Conservation (phyloP, 2,113 vertebrate species). For the Stigmatopora argus region DNA sequence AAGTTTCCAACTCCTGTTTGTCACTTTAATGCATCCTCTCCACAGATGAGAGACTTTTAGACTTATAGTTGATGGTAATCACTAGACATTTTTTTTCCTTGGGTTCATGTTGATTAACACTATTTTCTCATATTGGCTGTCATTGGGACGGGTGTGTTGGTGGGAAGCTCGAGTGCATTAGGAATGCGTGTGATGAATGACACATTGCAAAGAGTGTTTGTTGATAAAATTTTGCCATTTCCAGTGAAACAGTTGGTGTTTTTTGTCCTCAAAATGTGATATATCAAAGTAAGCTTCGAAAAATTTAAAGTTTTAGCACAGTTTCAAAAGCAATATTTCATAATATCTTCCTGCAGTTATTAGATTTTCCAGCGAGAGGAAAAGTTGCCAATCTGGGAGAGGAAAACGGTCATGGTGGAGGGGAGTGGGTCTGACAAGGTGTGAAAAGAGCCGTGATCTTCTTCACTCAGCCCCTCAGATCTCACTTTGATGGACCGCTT, state of each 20-base stretch:
- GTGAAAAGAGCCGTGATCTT: slow-evolving; percentile 68
- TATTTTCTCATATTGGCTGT: too few relatives aligned
- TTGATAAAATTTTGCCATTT: too few relatives aligned
- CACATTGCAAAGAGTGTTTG: too few relatives aligned
- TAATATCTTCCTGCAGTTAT: background rate
- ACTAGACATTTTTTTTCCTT: slow-evolving; percentile 54
- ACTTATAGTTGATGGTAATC: slow-evolving; percentile 57
- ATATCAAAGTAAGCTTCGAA: too few relatives aligned
- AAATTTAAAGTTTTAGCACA: background rate
- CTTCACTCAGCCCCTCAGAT: slow-evolving; percentile 60
- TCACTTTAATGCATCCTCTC: slow-evolving; percentile 65
- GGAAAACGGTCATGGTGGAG: slow-evolving; percentile 37
- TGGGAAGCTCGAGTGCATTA: slow-evolving; percentile 39
- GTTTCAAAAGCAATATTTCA: background rate
- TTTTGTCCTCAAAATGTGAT: slow-evolving; percentile 11
- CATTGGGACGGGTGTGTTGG: too few relatives aligned
- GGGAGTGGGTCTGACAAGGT: slow-evolving; percentile 62
- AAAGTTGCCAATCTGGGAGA: slow-evolving; percentile 13
- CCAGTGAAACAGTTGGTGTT: background rate
- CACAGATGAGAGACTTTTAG: slow-evolving; percentile 57
- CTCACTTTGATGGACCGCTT: slow-evolving; percentile 65
- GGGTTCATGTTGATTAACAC: slow-evolving; percentile 51
- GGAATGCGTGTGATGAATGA: slow-evolving; percentile 38
- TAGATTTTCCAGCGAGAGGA: background rate
- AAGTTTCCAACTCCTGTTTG: slow-evolving; percentile 80